Percentiles rank a stretch among this genome's conserved stretches.
These are phyloP conservation scores for Tokudaia tokunoshimensis DNA, from an alignment of 2,797 vertebrate species.

Conservation along the genomic window DNA sequence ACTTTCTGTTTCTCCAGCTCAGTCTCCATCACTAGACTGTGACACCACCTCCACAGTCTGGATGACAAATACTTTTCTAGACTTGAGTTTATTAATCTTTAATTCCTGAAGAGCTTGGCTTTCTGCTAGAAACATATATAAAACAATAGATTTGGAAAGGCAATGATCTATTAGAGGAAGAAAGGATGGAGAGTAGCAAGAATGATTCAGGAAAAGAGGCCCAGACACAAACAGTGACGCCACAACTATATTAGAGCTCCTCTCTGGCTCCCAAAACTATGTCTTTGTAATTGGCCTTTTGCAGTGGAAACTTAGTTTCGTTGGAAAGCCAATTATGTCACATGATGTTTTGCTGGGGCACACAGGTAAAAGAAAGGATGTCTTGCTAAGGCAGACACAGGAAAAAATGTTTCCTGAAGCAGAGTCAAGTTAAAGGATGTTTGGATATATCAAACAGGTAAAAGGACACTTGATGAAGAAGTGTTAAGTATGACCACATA, in stretches of 20 bases:
- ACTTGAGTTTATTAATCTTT: slow-evolving; percentile 50
- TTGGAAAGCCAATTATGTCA: neutral
- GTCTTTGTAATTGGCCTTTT: slow-evolving; percentile 20
- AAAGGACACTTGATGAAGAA: neutral
- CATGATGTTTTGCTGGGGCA: neutral
- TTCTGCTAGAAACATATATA: slow-evolving; percentile 27
- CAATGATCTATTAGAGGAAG: slow-evolving; percentile 32
- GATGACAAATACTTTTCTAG: slow-evolving; percentile 17
- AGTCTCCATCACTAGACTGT: neutral
- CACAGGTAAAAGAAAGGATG: neutral
- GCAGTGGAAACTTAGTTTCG: neutral
- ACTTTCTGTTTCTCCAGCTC: neutral
- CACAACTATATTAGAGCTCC: neutral
- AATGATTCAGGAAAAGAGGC: neutral
- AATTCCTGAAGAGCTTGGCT: slow-evolving; percentile 44
- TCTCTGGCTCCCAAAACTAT: slow-evolving; percentile 28
- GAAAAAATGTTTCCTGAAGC: neutral
- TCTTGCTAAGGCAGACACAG: neutral
- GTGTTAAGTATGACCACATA: neutral
- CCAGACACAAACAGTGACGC: slow-evolving; percentile 27
- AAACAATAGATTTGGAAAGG: slow-evolving; percentile 49
- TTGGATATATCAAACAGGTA: neutral
- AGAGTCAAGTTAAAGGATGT: neutral
- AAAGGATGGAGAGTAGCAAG: neutral
- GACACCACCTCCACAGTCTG: neutral